Percentiles rank a stretch among this genome's conserved stretches.
These are phyloP conservation scores for Embidobia sp. DNA, from an alignment of 2,888 invertebrate species.

Conservation along the genomic window DNA sequence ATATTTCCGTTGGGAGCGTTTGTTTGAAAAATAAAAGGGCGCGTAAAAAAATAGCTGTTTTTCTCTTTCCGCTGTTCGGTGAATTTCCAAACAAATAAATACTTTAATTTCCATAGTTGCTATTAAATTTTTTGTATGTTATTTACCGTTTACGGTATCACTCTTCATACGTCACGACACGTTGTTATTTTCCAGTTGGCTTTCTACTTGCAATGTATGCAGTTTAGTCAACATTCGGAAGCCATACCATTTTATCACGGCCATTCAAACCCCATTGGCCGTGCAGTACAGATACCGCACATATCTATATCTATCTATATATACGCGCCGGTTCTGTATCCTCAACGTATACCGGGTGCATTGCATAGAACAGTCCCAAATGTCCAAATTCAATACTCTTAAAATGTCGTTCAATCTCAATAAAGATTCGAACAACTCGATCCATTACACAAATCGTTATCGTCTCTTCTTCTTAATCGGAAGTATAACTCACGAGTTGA, in stretches of 20 bases:
- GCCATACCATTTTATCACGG: constrained; percentile 81
- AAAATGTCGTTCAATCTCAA: constrained; percentile 39
- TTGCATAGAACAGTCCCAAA: constrained; percentile 17
- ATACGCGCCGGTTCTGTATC: constrained; percentile 64
- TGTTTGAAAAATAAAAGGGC: no score
- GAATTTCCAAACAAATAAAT: constrained; percentile 51
- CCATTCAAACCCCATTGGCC: constrained; percentile 82
- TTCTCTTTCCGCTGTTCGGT: constrained; percentile 10
- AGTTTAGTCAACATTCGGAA: constrained; percentile 82
- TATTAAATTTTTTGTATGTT: constrained; percentile 56
- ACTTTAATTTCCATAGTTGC: constrained; percentile 41
- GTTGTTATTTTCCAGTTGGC: constrained; percentile 81
- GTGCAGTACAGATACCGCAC: constrained; percentile 81
- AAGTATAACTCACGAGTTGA: constrained; percentile 20
- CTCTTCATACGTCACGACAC: constrained; percentile 71
- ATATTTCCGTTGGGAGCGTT: no score
- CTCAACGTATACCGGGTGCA: constrained; percentile 74
- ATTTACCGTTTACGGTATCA: constrained; percentile 61
- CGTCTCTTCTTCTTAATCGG: constrained; percentile 33
- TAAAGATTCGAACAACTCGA: constrained; percentile 34
- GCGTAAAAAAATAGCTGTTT: constrained; percentile 3
- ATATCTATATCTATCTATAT: constrained; percentile 75
- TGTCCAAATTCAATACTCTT: constrained; percentile 48
- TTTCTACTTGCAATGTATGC: constrained; percentile 80
- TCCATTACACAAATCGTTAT: constrained; percentile 38